These are phyloP conservation scores for Nasonia vitripennis DNA, from an alignment of 1,140 invertebrate species.

Conservation along the genomic window DNA sequence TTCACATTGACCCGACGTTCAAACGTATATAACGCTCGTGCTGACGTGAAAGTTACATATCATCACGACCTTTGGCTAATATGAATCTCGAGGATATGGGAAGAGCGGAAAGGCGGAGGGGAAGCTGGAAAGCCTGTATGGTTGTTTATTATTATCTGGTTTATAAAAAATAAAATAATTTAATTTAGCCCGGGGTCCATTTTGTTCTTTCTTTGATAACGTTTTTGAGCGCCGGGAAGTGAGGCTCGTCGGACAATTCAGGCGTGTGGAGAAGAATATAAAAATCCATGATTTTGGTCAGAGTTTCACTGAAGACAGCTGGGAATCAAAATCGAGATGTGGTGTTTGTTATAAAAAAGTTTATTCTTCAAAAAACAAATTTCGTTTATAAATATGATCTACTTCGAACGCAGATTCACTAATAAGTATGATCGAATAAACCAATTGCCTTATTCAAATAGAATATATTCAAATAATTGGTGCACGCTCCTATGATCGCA, in stretches of 20 bases:
- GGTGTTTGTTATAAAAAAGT: not conserved
- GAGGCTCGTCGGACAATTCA: too few species aligned
- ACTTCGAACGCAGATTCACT: not conserved
- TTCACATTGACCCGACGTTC: conserved; percentile 1
- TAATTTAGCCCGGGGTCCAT: too few species aligned
- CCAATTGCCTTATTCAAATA: not conserved
- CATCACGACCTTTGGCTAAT: conserved; percentile 27
- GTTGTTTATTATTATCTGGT: too few species aligned
- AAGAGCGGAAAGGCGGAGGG: too few species aligned
- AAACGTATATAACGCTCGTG: not conserved
- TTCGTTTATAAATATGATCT: not conserved
- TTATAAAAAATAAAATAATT: too few species aligned
- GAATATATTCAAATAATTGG: not conserved
- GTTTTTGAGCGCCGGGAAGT: too few species aligned
- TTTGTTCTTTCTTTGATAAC: too few species aligned
- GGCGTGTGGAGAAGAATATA: too few species aligned
- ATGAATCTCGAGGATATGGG: not conserved
- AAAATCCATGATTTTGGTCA: too few species aligned
- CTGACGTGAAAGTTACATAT: conserved; percentile 43
- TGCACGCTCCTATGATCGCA: too few species aligned
- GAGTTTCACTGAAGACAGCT: too few species aligned
- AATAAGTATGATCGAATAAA: not conserved
- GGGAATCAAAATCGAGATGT: not conserved
- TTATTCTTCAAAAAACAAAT: not conserved
- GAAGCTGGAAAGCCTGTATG: too few species aligned